Conservation (phyloP, 2,113 vertebrate species). For the Tor tambroides region DNA sequence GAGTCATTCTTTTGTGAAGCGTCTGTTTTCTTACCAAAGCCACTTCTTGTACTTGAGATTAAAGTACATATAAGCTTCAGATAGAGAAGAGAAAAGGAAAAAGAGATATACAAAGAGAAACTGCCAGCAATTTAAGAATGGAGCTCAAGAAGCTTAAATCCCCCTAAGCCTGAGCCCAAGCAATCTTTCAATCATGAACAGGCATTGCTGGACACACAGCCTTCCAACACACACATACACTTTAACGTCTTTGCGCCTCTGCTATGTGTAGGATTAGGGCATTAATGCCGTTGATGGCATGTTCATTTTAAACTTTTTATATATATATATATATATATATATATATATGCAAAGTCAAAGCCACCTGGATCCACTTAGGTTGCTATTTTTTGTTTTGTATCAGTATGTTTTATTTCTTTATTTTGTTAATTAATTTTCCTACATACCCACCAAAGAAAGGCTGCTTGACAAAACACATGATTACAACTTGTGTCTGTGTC, state of each 20-base stretch:
- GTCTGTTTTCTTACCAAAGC: slow-evolving; percentile 45
- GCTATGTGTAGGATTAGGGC: slow-evolving; percentile 65
- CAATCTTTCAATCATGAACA: slow-evolving; percentile 54
- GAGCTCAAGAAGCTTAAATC: slow-evolving; percentile 57
- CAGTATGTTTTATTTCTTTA: background rate
- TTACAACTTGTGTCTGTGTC: slow-evolving; percentile 26
- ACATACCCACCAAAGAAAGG: background rate
- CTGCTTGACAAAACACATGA: background rate
- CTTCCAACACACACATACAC: slow-evolving; percentile 17
- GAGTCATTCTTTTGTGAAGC: slow-evolving; percentile 34
- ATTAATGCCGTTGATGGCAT: slow-evolving; percentile 62
- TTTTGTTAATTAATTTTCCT: background rate
- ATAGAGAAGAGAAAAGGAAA: slow-evolving; percentile 23
- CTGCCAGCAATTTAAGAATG: slow-evolving; percentile 43
- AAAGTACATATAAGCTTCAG: slow-evolving; percentile 50
- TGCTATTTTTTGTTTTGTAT: background rate
- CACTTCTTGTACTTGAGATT: slow-evolving; percentile 54
- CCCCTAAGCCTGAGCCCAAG: slow-evolving; percentile 50
- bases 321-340: no score
- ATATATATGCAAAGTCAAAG: background rate
- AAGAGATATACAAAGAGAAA: slow-evolving; percentile 39
- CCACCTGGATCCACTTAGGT: background rate
- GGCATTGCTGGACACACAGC: slow-evolving; percentile 33
- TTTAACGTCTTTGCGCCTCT: slow-evolving; percentile 59
- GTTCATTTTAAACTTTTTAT: slow-evolving; percentile 45